These are phyloP conservation scores for Sula dactylatra DNA, from an alignment of 2,113 vertebrate species.

Conservation along the genomic window DNA sequence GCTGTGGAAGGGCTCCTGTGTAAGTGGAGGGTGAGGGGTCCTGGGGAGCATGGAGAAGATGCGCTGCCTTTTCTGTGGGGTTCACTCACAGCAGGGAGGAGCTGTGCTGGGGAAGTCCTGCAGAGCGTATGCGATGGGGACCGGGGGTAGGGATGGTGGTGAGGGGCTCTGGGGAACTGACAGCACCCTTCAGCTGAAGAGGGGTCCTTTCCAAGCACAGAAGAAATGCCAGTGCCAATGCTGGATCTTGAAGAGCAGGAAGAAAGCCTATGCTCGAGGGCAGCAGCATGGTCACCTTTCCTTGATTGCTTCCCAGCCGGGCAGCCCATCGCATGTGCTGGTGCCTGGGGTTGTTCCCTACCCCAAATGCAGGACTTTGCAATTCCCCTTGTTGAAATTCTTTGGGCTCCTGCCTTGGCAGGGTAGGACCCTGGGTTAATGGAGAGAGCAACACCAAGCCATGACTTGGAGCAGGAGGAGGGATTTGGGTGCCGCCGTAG, in stretches of 20 bases:
- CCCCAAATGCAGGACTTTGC: background rate
- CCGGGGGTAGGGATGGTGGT: rapidly evolving
- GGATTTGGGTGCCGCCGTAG: rapidly evolving
- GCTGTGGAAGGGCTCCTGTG: background rate
- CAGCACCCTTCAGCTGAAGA: background rate
- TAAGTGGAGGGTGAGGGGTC: background rate
- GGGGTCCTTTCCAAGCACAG: background rate
- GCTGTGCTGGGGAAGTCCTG: background rate
- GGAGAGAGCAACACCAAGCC: too few relatives aligned
- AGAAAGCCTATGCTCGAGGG: background rate
- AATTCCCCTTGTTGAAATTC: too few relatives aligned
- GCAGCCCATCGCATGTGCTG: rapidly evolving
- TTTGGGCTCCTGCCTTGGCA: too few relatives aligned
- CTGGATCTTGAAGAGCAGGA: background rate
- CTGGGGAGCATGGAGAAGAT: background rate
- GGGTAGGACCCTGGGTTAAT: too few relatives aligned
- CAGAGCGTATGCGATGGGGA: background rate
- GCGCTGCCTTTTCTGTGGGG: rapidly evolving
- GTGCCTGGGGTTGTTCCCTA: too few relatives aligned
- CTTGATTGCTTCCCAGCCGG: background rate
- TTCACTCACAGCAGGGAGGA: background rate
- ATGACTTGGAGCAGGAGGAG: too few relatives aligned
- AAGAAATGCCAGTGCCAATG: background rate
- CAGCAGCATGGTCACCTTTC: background rate
- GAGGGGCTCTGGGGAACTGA: too few relatives aligned